Evolutionary conservation across 2,113 vertebrate species (phyloP), one percentile per base, ranked within the genome.

Genomic region (Carettochelys insculpta): DNA sequence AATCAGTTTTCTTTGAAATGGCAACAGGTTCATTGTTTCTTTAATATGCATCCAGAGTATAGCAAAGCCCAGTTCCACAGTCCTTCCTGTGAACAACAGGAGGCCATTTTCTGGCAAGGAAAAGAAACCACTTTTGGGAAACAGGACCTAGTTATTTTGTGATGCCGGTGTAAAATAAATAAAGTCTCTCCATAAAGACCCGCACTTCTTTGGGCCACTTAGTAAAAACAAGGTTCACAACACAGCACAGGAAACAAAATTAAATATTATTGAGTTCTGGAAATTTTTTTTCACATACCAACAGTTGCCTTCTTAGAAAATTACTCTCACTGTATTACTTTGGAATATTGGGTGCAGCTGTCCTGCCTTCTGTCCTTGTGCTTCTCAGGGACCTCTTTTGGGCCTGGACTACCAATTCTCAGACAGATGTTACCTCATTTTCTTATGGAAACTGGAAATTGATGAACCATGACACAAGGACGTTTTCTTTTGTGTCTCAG

Each of bases 21-120:
- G 52, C 22, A 88, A 80, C 38, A 3, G 31, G 58, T 51, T 50
- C 91, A 10, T 48, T 27, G 9, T 73, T 94, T 85, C 20, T 94
- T 95, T 91, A 92, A 93, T 84, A 76, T 47, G 88, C 87, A 80
- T 52, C 68, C 76, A 27, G 25, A 77, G 52, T 45, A 11, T 17
- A 51, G 34, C 24, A 86, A 89, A 87, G 47, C 12, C 68, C n/a
- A 73, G 17, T 14, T 38, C 20, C 61, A 73, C n/a, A 31, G 3
- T 54, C 81, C 8, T 86, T 75, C 76, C n/a, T 92, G 12, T 48
- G 78, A 88, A 56, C 86, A 88, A 77, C 25, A 68, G 10, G 29
- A 84, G 53, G 51, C 1, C 68, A 84, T 73, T 77, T 90, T 90
- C 50, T 90, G 77, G 82, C 12, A 89, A 71, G 51, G 13, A 71